Evolutionary conservation across 2,797 vertebrate genomes (phyloP), one percentile per base, ranked within the genome.

Genomic region (Rhinella marina): DNA sequence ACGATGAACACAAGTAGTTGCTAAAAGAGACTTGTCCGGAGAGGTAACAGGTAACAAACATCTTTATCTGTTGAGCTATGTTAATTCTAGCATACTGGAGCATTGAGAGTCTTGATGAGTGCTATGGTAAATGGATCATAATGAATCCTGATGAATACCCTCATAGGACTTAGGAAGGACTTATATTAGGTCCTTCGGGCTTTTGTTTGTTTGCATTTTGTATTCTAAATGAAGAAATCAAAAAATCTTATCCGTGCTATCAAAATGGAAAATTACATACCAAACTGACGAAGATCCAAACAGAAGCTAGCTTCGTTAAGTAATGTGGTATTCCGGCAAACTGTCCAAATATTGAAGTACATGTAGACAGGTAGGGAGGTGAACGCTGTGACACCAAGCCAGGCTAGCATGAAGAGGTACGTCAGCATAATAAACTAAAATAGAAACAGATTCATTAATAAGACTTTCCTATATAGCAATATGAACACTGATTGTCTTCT

Each of bases 281-380:
- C 98, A 83, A 98, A 99, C 90, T 99, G 98, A 91, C 98, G 98
- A 57, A 98, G 97, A 90, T 99, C 98, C 94, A 99, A 90, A 94
- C 98, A 99, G 91, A 99, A 95, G 57, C 95, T 95, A 19, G 96
- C 93, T 77, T 96, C 97, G 64, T 97, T 96, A 90, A 97, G 95
- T 57, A 96, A 79, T 0, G 98, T 99, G 50, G 95, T 94, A 77
- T 99, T 99, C 92, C 97, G 96, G 94, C 98, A 99, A 92, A 99
- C 97, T 90, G 96, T 98, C 98, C 98, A 99, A 93, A 99, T 96
- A 91, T 99, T 99, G 94, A 99, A 99, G 92, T 99, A 99, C 94
- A 99, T 98, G 90, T 98, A 99, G 93, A 99, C 98, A 0, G 98
- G 98, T 88, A 99, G 94, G 82, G 98, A 97, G 87, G 98, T 99